These are phyloP conservation scores for Aphodius sticticus DNA, from an alignment of 2,888 invertebrate genomes.

Conservation along the genomic window DNA sequence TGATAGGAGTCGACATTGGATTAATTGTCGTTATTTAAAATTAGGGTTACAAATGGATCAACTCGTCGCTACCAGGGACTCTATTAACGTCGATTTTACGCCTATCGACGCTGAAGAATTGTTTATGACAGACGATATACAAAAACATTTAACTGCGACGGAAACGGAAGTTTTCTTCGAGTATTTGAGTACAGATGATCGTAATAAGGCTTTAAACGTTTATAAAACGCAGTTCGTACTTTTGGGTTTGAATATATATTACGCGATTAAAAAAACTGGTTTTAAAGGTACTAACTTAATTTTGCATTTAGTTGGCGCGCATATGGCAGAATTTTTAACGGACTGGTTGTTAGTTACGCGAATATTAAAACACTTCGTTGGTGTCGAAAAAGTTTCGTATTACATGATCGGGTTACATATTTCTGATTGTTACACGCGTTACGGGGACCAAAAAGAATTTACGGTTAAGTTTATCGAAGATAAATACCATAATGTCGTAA, in stretches of 20 bases:
- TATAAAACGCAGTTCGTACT: slow-evolving; percentile 38
- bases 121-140: slow-evolving; percentile 13
- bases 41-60: slow-evolving; percentile 44
- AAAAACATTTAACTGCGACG: slow-evolving; percentile 8
- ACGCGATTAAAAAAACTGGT: slow-evolving; percentile 44
- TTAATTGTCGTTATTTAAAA: slow-evolving; percentile 43
- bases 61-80: slow-evolving; percentile 26
- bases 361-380: slow-evolving; percentile 49
- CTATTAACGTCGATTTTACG: slow-evolving; percentile 11
- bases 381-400: background rate
- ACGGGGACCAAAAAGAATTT: slow-evolving; percentile 7
- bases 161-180: background rate
- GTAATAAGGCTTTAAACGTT: slow-evolving; percentile 19
- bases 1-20: slow-evolving; percentile 37
- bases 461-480: slow-evolving; percentile 38
- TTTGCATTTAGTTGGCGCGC: slow-evolving; percentile 52
- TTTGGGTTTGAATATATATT: slow-evolving; percentile 43
- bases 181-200: background rate
- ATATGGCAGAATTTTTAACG: slow-evolving; percentile 45
- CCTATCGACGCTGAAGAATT: slow-evolving; percentile 13
- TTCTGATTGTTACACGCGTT: background rate
- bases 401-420: slow-evolving; percentile 49
- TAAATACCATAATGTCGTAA: slow-evolving; percentile 50
- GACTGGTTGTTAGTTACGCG: slow-evolving; percentile 47
- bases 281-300: slow-evolving; percentile 39